phyloP scores from a whole-genome alignment of 2,888 invertebrate genomes.

The Lasioglossum lativentre region DNA sequence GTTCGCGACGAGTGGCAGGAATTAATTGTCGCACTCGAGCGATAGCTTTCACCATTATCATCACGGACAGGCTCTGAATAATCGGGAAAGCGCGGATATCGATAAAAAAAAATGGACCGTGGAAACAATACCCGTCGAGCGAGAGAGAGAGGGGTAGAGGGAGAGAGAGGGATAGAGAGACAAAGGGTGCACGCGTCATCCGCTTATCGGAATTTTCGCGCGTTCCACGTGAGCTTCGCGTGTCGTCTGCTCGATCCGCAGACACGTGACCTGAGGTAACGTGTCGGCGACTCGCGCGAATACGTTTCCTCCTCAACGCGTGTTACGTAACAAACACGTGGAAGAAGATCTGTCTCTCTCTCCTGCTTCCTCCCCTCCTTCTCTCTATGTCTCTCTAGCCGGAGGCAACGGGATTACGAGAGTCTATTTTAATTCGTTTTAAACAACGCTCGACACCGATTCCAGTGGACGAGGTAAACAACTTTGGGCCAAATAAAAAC shows the following conservation, averaged over 20 bases:
- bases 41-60: conserved; percentile 10
- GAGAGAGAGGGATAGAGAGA: neutral
- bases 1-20: neutral
- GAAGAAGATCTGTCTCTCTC: conserved; percentile 15
- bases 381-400: neutral
- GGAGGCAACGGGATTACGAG: conserved; percentile 1
- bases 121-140: neutral
- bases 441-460: conserved; percentile 2
- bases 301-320: conserved; percentile 36
- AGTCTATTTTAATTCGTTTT: neutral
- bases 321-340: conserved; percentile 65
- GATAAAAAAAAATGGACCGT: neutral
- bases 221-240: conserved; percentile 34
- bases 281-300: conserved; percentile 58
- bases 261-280: conserved; percentile 70
- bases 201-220: conserved; percentile 44
- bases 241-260: conserved; percentile 23
- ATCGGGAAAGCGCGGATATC: conserved; percentile 4
- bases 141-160: too few species aligned
- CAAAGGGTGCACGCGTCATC: conserved; percentile 10
- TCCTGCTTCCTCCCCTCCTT: neutral
- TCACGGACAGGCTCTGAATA: neutral
- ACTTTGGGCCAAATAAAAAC: neutral
- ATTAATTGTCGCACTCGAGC: neutral
- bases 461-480: neutral